Conservation (phyloP, 2,888 invertebrate species). For the Cistogaster globosa region DNA sequence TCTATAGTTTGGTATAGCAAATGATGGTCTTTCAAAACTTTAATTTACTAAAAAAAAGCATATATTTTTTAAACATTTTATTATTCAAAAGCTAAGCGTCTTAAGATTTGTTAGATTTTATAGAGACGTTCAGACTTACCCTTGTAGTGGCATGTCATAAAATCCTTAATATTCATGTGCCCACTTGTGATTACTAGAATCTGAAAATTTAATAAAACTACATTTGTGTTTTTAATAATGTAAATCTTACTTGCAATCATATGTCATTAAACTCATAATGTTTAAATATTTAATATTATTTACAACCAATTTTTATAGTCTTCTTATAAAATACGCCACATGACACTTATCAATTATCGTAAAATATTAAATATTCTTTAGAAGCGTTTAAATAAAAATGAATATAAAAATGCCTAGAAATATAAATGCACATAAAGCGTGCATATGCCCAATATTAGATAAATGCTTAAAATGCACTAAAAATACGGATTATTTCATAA, state of each 20-base stretch:
- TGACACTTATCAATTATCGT: constrained; percentile 70
- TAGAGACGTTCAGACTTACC: too few species aligned
- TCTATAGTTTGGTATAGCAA: too few species aligned
- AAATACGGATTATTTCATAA: constrained; percentile 24
- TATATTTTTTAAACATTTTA: too few species aligned
- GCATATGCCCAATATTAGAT: constrained; percentile 48
- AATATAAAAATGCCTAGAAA: constrained; percentile 50
- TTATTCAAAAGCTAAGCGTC: too few species aligned
- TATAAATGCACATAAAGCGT: constrained; percentile 11
- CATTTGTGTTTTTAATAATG: constrained; percentile 2
- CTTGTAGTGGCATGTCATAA: too few species aligned
- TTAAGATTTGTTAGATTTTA: too few species aligned
- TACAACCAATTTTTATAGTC: constrained; percentile 54
- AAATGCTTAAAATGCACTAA: constrained; percentile 58
- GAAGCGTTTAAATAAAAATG: constrained; percentile 10
- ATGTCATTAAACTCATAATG: background rate
- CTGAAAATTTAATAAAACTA: background rate
- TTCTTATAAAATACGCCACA: constrained; percentile 54
- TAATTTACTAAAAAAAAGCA: too few species aligned
- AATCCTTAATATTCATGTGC: background rate
- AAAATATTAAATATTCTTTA: constrained; percentile 58
- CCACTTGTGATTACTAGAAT: constrained; percentile 2
- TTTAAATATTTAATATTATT: constrained; percentile 57
- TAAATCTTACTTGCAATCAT: background rate
- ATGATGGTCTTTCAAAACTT: too few species aligned